Evolutionary conservation across 2,113 vertebrate species (phyloP).

Genomic region (Neofelis nebulosa): DNA sequence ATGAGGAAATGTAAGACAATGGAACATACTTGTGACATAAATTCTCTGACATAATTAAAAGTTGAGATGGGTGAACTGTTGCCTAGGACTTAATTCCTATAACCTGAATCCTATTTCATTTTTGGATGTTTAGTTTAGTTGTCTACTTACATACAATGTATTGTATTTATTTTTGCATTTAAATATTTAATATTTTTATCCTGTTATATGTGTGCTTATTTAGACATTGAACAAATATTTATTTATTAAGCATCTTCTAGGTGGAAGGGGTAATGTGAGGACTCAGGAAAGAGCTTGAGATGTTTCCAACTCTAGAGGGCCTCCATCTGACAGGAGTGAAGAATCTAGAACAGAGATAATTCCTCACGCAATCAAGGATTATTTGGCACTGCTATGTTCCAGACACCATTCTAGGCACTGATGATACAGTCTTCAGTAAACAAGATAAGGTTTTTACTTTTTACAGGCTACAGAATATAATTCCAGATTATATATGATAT

Average conservation of each 20-base stretch:
- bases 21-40: conserved; percentile 43
- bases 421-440: not conserved
- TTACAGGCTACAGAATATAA: not conserved
- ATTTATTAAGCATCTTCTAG: not conserved
- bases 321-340: not conserved
- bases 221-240: not conserved
- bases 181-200: not conserved
- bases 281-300: not conserved
- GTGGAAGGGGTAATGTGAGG: not conserved
- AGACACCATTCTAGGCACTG: not conserved
- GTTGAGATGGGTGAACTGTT: not conserved
- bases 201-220: not conserved
- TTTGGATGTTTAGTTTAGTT: not conserved
- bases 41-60: conserved; percentile 44
- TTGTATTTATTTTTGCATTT: not conserved
- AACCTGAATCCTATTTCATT: not conserved
- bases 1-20: conserved; percentile 41
- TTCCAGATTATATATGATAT: not conserved
- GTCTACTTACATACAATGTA: not conserved
- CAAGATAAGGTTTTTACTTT: not conserved
- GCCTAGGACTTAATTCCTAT: not conserved
- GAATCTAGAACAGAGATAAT: not conserved
- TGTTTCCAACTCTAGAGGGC: not conserved
- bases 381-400: not conserved
- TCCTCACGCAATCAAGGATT: not conserved